phyloP scores from a whole-genome alignment of 2,888 invertebrate genomes.

The Ernsta delagoae region DNA sequence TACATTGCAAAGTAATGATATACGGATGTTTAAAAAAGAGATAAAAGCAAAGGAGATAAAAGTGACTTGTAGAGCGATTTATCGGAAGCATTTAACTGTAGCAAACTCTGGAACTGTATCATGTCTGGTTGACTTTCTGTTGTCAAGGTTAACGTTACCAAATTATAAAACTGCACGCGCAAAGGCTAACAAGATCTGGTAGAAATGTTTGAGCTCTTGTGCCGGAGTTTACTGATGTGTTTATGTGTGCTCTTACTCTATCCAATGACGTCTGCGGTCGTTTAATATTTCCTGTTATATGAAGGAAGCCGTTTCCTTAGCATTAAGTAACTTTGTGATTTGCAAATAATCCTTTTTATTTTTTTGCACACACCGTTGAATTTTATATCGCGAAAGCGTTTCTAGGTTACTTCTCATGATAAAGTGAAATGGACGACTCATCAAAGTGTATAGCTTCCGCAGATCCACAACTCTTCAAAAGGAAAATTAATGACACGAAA shows the following conservation, averaged over 20 bases:
- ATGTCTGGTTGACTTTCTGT: conserved; percentile 34
- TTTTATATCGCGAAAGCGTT: too few species aligned
- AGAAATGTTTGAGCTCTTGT: conserved; percentile 26
- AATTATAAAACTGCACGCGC: conserved; percentile 19
- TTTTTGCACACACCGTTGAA: too few species aligned
- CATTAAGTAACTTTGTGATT: not conserved
- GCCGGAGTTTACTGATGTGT: conserved; percentile 9
- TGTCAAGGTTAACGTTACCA: conserved; percentile 31
- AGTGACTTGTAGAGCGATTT: not conserved
- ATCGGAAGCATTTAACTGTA: conserved; percentile 6
- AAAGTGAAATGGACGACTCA: too few species aligned
- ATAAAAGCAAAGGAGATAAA: not conserved
- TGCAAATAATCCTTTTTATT: not conserved
- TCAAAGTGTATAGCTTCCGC: too few species aligned
- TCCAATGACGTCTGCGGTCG: conserved; percentile 1
- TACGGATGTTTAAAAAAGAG: too few species aligned
- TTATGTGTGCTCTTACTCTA: not conserved
- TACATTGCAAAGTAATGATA: too few species aligned
- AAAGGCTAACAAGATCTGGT: conserved; percentile 36
- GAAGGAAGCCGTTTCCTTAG: not conserved
- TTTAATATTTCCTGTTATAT: not conserved
- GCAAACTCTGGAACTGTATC: conserved; percentile 23
- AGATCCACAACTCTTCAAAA: too few species aligned
- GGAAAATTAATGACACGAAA: too few species aligned
- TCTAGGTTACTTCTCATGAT: too few species aligned